These are phyloP conservation scores for Pagetopsis macropterus DNA, from an alignment of 2,797 vertebrate genomes.

Conservation along the genomic window DNA sequence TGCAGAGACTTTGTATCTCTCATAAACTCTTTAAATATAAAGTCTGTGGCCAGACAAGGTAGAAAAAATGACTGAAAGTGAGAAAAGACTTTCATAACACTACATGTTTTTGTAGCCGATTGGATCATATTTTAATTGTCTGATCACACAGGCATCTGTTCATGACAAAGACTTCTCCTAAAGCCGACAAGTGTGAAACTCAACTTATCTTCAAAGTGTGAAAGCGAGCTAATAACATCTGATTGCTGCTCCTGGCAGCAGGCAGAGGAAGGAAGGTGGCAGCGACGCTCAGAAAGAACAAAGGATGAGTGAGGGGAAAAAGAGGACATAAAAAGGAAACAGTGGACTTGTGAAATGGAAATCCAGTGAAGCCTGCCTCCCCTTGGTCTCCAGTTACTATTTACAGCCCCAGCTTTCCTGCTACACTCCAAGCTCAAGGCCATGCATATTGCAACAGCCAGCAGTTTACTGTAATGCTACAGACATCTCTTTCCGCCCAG, in stretches of 20 bases:
- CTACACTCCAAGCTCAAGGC: slow-evolving; percentile 42
- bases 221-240: slow-evolving; percentile 43
- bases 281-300: slow-evolving; percentile 41
- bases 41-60: neutral
- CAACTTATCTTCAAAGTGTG: slow-evolving; percentile 15
- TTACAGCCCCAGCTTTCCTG: slow-evolving; percentile 60
- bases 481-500: slow-evolving; percentile 53
- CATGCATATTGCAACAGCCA: slow-evolving; percentile 74
- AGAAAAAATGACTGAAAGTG: neutral
- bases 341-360: slow-evolving; percentile 63
- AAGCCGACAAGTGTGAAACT: slow-evolving; percentile 37
- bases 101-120: slow-evolving; percentile 2
- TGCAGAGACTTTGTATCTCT: neutral
- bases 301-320: neutral
- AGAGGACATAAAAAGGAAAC: slow-evolving; percentile 11
- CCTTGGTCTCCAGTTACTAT: slow-evolving; percentile 63
- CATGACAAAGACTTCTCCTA: slow-evolving; percentile 19
- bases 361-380: slow-evolving; percentile 58
- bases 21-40: neutral
- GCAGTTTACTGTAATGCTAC: slow-evolving; percentile 68
- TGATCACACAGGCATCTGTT: slow-evolving; percentile 32
- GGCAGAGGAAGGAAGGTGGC: slow-evolving; percentile 7
- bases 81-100: slow-evolving; percentile 1
- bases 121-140: slow-evolving; percentile 43
- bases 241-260: slow-evolving; percentile 27